Evolutionary conservation across 2,113 vertebrate genomes (phyloP).

Genomic region (Xerus inauris): DNA sequence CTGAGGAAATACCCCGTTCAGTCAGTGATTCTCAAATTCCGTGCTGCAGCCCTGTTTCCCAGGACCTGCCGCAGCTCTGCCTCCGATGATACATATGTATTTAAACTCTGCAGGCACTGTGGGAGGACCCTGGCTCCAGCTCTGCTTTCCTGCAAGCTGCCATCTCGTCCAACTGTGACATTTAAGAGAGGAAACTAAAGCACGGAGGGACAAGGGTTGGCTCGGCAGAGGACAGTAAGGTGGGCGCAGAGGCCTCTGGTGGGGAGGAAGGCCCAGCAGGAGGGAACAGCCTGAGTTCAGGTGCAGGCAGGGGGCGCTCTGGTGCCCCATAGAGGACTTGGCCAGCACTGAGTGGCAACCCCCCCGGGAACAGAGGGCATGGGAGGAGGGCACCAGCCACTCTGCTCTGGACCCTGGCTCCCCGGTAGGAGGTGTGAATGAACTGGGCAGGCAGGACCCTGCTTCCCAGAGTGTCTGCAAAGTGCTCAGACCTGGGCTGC

Average conservation of each 20-base stretch:
- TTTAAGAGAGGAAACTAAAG: not conserved
- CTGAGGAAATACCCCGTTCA: not conserved
- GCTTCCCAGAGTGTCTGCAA: not conserved
- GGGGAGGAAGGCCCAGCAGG: not conserved
- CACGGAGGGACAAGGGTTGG: not conserved
- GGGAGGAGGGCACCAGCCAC: not conserved
- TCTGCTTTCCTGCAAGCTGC: not conserved
- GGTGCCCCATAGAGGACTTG: no score
- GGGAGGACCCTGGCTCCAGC: not conserved
- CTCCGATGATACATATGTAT: not conserved
- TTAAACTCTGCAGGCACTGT: not conserved
- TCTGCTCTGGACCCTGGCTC: not conserved
- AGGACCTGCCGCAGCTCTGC: not conserved
- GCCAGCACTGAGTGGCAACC: no score
- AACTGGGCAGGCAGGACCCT: not conserved
- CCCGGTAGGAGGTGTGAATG: not conserved
- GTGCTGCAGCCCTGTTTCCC: not conserved
- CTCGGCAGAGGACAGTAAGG: not conserved
- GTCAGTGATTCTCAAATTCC: not conserved
- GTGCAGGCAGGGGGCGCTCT: not conserved
- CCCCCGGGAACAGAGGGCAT: no score
- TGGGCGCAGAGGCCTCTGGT: not conserved
- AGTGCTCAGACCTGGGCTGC: not conserved
- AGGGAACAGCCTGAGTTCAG: rapidly evolving
- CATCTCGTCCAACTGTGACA: not conserved